A percentile compares a stretch with the other conserved stretches of the same genome.
These are phyloP conservation scores for Bostrychus sinensis DNA, from an alignment of 2,113 vertebrate species.

Conservation along the genomic window DNA sequence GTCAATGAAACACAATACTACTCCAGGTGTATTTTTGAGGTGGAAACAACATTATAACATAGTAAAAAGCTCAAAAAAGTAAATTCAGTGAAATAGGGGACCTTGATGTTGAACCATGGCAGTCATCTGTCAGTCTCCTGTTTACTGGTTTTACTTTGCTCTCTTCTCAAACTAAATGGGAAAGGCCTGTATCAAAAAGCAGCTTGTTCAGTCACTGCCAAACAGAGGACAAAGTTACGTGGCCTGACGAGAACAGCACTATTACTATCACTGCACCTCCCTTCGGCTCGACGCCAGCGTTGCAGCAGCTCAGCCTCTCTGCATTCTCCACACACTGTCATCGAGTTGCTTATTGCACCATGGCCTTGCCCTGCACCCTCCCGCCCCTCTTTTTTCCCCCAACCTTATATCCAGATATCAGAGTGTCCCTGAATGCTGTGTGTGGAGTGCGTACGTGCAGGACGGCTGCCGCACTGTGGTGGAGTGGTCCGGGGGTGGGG, in stretches of 20 bases:
- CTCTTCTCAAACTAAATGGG: no score
- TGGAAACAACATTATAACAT: no score
- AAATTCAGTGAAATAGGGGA: no score
- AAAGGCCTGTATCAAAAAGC: no score
- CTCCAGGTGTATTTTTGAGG: no score
- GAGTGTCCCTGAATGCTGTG: slow-evolving; percentile 31
- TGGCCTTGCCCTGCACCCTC: slow-evolving; percentile 33
- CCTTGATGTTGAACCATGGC: no score
- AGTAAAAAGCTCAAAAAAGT: no score
- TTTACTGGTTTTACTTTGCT: no score
- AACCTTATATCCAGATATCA: slow-evolving; percentile 41
- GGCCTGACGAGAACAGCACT: slow-evolving; percentile 11
- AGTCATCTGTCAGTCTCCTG: no score
- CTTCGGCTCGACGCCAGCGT: slow-evolving; percentile 27
- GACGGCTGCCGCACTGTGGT: slow-evolving; percentile 59
- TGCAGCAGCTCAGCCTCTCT: slow-evolving; percentile 38
- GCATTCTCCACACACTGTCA: slow-evolving; percentile 46
- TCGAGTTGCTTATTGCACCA: slow-evolving; percentile 63
- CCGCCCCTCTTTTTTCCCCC: slow-evolving; percentile 7
- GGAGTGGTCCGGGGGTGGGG: slow-evolving; percentile 49
- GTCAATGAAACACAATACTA: no score
- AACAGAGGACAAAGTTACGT: slow-evolving; percentile 28
- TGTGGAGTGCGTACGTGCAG: slow-evolving; percentile 69
- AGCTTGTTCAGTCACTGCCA: not conserved
- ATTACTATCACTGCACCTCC: slow-evolving; percentile 9